phyloP scores from a whole-genome alignment of 2,888 invertebrate genomes.

The Brenthis ino region DNA sequence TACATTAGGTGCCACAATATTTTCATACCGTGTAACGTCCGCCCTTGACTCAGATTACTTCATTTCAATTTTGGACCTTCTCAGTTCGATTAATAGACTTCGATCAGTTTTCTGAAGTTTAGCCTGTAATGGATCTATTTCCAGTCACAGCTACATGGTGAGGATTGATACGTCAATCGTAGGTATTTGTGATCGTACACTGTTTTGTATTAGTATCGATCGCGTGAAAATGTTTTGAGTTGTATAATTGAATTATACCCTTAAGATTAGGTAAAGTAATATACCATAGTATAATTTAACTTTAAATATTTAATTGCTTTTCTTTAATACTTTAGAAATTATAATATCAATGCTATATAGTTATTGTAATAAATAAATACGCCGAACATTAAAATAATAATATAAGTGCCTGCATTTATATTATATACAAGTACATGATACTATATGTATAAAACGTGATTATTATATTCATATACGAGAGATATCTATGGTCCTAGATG shows the following conservation, averaged over 20 bases:
- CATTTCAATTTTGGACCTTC: conserved; percentile 36
- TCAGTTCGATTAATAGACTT: conserved; percentile 33
- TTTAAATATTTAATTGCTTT: no score
- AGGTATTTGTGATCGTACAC: conserved; percentile 14
- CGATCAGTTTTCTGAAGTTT: conserved; percentile 35
- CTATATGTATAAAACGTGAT: no score
- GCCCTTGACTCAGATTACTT: conserved; percentile 71
- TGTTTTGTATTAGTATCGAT: conserved; percentile 10
- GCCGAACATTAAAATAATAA: neutral
- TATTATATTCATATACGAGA: no score
- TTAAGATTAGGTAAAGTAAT: no score
- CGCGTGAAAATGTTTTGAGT: conserved; percentile 19
- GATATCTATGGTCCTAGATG: no score
- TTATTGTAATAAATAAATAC: neutral
- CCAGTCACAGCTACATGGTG: conserved; percentile 5
- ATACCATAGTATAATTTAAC: no score
- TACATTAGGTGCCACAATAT: conserved; percentile 69
- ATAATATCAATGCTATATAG: no score
- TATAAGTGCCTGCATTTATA: neutral
- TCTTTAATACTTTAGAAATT: no score
- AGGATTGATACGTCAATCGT: conserved; percentile 33
- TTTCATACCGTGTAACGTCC: conserved; percentile 58
- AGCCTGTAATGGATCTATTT: conserved; percentile 21
- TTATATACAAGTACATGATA: no score
- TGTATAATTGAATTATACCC: neutral